Conservation (phyloP, 1,140 invertebrate species). For the Tachypleus tridentatus region DNA sequence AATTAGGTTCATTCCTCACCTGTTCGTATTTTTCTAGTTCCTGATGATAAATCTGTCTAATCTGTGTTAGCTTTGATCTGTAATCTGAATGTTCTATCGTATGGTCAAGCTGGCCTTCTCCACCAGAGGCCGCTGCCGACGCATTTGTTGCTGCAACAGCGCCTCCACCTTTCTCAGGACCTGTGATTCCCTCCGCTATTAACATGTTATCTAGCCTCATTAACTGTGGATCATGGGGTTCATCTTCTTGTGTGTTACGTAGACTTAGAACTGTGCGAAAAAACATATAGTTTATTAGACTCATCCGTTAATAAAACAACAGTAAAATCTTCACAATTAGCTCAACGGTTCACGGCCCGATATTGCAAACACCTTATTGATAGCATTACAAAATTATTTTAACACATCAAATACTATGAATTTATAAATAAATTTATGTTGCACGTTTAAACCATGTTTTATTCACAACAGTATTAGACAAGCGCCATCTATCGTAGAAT, state of each 20-base stretch:
- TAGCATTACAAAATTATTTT: no score
- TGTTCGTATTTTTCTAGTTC: slow-evolving; percentile 98
- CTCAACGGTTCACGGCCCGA: no score
- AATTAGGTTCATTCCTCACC: no score
- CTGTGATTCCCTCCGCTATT: slow-evolving; percentile 96
- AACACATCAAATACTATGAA: no score
- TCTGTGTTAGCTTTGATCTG: slow-evolving; percentile 93
- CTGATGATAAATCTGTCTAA: slow-evolving; percentile 97
- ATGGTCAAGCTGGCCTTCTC: slow-evolving; percentile 63
- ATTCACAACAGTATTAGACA: no score
- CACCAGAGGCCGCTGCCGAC: slow-evolving; percentile 66
- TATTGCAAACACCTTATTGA: no score
- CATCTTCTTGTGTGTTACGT: slow-evolving; percentile 94
- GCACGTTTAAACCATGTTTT: no score
- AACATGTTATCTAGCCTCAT: slow-evolving; percentile 99
- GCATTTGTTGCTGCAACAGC: slow-evolving; percentile 80
- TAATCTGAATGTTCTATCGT: slow-evolving; percentile 99
- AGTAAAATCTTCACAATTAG: no score
- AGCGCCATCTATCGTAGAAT: no score
- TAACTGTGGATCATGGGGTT: slow-evolving; percentile 94
- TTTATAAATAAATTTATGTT: no score
- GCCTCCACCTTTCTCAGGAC: slow-evolving; percentile 91
- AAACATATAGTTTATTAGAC: slow-evolving; percentile 4
- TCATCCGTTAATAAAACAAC: no score
- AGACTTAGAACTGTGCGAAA: slow-evolving; percentile 71